phyloP scores from a whole-genome alignment of 2,797 vertebrate species.

The Yasuhikotakia modesta region DNA sequence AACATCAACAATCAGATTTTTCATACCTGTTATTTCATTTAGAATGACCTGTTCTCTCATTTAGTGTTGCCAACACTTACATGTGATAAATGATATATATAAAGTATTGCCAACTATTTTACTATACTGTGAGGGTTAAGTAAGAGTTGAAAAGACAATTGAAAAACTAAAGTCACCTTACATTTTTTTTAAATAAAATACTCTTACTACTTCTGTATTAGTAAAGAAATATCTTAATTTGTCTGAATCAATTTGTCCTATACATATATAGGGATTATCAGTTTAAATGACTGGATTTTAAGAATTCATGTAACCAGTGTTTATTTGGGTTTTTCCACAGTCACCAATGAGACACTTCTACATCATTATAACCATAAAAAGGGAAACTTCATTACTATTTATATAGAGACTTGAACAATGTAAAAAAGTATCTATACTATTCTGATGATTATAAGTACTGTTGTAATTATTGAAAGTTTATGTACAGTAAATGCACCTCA shows the following conservation, averaged over 20 bases:
- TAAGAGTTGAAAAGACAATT: background rate
- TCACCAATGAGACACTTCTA: slow-evolving; percentile 9
- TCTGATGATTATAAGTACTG: slow-evolving; percentile 41
- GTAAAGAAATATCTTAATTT: background rate
- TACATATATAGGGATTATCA: background rate
- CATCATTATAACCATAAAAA: slow-evolving; percentile 29
- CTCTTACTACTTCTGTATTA: background rate
- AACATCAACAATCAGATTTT: background rate
- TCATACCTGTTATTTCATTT: background rate
- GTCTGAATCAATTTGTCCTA: background rate
- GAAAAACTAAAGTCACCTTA: background rate
- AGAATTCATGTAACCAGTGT: slow-evolving; percentile 5
- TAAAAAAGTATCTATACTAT: slow-evolving; percentile 54
- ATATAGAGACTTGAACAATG: slow-evolving; percentile 56
- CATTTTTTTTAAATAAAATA: too few relatives aligned
- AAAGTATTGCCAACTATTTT: background rate
- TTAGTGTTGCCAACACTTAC: background rate
- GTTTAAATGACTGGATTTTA: slow-evolving; percentile 21
- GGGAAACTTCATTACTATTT: slow-evolving; percentile 34
- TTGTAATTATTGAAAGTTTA: slow-evolving; percentile 44
- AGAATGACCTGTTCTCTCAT: background rate
- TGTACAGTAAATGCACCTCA: slow-evolving; percentile 37
- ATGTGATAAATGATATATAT: background rate
- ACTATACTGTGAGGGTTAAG: background rate
- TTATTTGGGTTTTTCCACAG: slow-evolving; percentile 49